phyloP scores from a whole-genome alignment of 2,797 vertebrate species.

The Linurgus olivaceus region DNA sequence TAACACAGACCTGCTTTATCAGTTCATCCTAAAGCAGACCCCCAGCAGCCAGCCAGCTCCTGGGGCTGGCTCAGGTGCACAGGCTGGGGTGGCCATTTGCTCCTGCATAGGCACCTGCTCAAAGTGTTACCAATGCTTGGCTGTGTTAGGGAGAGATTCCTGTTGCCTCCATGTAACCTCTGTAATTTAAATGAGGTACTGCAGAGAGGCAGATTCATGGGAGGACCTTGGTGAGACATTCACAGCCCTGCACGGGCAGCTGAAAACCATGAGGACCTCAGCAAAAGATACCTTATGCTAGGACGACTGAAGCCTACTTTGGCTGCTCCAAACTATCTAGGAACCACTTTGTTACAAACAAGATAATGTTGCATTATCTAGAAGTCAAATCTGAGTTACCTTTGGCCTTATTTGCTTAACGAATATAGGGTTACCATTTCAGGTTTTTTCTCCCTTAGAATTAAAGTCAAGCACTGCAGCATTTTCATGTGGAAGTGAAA shows the following conservation, averaged over 20 bases:
- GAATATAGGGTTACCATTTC: neutral
- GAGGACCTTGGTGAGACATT: neutral
- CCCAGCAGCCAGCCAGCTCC: neutral
- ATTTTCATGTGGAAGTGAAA: neutral
- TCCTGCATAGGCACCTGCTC: fast-evolving
- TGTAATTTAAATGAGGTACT: neutral
- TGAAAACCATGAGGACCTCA: neutral
- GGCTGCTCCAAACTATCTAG: neutral
- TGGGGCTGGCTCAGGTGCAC: neutral
- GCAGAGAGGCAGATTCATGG: fast-evolving
- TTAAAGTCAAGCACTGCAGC: neutral
- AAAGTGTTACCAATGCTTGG: fast-evolving
- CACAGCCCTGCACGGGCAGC: fast-evolving
- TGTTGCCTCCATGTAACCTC: fast-evolving
- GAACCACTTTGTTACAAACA: neutral
- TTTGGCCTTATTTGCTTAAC: neutral
- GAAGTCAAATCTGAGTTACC: neutral
- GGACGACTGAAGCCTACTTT: neutral
- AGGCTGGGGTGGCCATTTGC: neutral
- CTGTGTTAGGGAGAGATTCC: neutral
- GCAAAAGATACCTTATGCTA: neutral
- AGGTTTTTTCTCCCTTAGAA: neutral
- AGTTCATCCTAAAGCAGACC: neutral
- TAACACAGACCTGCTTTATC: neutral
- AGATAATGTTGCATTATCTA: neutral